phyloP scores from a whole-genome alignment of 2,113 vertebrate species.

The Vombatus ursinus region DNA sequence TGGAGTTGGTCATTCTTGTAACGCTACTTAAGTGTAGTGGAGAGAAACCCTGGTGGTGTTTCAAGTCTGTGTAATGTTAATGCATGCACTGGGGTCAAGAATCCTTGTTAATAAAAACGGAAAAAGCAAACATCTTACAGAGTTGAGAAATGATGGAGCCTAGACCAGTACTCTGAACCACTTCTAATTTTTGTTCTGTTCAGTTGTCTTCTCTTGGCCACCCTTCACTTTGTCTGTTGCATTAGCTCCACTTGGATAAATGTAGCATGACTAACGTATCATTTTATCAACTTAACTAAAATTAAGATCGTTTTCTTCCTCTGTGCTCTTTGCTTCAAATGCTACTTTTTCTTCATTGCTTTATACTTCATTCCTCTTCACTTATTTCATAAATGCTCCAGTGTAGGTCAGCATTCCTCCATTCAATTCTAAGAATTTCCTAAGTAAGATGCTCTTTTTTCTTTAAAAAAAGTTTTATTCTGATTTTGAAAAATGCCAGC shows the following conservation, averaged over 20 bases:
- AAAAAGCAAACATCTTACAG: background rate
- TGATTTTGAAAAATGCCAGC: background rate
- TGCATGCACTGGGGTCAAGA: background rate
- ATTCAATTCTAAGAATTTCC: background rate
- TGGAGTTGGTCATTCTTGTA: background rate
- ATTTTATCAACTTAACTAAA: background rate
- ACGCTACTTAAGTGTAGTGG: background rate
- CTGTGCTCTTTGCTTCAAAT: background rate
- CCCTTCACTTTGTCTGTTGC: background rate
- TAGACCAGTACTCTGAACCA: background rate
- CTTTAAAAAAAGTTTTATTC: background rate
- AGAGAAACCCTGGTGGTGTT: background rate
- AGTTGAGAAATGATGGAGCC: background rate
- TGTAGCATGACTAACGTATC: background rate
- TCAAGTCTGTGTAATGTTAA: background rate
- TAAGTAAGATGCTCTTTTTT: background rate
- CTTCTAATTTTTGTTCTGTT: background rate
- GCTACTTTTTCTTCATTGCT: background rate
- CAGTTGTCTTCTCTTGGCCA: background rate
- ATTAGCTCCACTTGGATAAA: background rate
- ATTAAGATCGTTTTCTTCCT: background rate
- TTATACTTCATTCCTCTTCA: background rate
- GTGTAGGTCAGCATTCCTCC: background rate
- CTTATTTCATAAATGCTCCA: background rate
- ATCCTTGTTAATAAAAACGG: background rate